phyloP scores from a whole-genome alignment of 1,140 invertebrate species.

The Babylonia areolata region DNA sequence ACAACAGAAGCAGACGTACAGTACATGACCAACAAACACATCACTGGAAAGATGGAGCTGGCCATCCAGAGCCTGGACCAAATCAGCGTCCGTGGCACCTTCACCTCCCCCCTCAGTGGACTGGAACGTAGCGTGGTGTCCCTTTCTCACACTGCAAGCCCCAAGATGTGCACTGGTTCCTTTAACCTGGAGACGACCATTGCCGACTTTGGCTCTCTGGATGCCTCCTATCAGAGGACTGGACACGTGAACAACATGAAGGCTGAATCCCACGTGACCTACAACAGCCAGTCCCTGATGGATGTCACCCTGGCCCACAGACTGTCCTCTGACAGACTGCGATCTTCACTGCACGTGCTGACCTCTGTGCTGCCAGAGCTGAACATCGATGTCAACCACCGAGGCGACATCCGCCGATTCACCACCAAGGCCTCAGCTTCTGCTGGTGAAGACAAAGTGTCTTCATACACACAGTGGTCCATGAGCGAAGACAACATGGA shows the following conservation, averaged over 20 bases:
- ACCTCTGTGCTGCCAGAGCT: conserved; percentile 3
- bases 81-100: neutral
- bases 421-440: conserved; percentile 15
- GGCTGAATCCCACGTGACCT: neutral
- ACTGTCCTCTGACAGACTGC: neutral
- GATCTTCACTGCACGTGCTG: neutral
- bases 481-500: conserved; percentile 6
- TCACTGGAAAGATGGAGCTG: conserved; percentile 35
- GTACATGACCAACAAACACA: conserved; percentile 37
- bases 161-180: neutral
- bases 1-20: conserved; percentile 3
- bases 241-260: conserved; percentile 29
- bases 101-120: conserved; percentile 22
- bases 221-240: conserved; percentile 17
- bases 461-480: neutral
- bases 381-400: conserved; percentile 40
- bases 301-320: conserved; percentile 12
- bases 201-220: conserved; percentile 1
- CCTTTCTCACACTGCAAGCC: neutral
- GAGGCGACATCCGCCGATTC: conserved; percentile 34
- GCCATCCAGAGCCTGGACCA: neutral
- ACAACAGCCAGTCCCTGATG: conserved; percentile 20
- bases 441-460: neutral
- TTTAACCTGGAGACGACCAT: conserved; percentile 25
- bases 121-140: conserved; percentile 8